Percentiles rank a stretch among this genome's conserved stretches.
These are phyloP conservation scores for Plectropomus leopardus DNA, from an alignment of 2,113 vertebrate species.

Conservation along the genomic window DNA sequence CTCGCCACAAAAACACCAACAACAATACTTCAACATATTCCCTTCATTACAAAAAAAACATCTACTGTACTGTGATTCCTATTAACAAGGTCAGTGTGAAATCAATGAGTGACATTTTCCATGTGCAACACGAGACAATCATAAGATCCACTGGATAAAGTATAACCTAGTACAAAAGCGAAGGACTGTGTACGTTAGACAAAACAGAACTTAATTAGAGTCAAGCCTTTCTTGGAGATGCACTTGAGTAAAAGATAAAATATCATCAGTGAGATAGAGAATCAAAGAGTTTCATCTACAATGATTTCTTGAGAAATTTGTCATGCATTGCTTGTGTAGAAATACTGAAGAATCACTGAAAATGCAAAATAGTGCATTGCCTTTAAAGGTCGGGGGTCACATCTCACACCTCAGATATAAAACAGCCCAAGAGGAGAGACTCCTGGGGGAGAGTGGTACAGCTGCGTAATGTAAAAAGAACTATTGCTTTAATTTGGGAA, in stretches of 20 bases:
- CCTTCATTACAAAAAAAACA: conserved; percentile 76
- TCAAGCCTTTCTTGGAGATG: conserved; percentile 55
- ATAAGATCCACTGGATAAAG: conserved; percentile 57
- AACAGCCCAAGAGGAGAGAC: conserved; percentile 10
- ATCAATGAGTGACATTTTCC: conserved; percentile 67
- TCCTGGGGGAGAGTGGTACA: conserved; percentile 28
- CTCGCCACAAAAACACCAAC: conserved; percentile 41
- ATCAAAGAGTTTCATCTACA: conserved; percentile 11
- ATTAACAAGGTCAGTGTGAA: conserved; percentile 78
- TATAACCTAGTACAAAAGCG: conserved; percentile 53
- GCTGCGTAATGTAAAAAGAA: conserved; percentile 40
- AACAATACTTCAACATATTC: conserved; percentile 71
- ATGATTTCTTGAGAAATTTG: conserved; percentile 25
- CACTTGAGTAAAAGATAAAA: conserved; percentile 55
- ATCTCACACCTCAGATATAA: conserved; percentile 42
- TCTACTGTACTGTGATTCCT: conserved; percentile 63
- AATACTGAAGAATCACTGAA: conserved; percentile 22
- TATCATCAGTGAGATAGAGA: conserved; percentile 46
- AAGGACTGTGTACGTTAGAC: conserved; percentile 46
- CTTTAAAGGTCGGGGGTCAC: conserved; percentile 28
- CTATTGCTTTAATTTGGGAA: conserved; percentile 83
- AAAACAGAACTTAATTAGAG: conserved; percentile 44
- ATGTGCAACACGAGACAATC: conserved; percentile 79
- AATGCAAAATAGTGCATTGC: conserved; percentile 55
- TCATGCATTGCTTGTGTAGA: conserved; percentile 44